Evolutionary conservation across 2,113 vertebrate genomes (phyloP).

Genomic region (Corythaixoides concolor): DNA sequence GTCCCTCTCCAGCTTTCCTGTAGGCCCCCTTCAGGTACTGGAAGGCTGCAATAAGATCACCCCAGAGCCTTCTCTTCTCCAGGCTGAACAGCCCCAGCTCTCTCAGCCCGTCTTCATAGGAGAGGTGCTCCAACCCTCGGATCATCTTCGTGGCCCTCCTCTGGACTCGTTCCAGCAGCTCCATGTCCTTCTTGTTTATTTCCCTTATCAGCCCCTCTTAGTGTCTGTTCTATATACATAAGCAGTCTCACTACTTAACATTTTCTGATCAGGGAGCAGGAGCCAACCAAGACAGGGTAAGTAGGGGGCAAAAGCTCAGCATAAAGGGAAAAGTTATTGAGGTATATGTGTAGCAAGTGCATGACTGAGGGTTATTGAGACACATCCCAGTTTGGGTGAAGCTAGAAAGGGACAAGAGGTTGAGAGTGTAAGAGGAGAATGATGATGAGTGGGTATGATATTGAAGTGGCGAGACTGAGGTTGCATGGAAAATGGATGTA

Average conservation of each 20-base stretch:
- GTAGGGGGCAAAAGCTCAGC: not conserved
- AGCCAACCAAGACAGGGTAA: not conserved
- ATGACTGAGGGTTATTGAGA: not conserved
- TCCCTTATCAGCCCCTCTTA: not conserved
- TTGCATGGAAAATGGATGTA: not conserved
- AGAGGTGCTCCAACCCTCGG: no score
- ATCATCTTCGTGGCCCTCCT: no score
- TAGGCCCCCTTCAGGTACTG: no score
- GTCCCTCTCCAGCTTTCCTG: no score
- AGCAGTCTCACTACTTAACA: not conserved
- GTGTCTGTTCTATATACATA: not conserved
- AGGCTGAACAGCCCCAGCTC: no score
- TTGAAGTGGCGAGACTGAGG: not conserved
- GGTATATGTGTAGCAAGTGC: not conserved
- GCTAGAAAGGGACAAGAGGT: not conserved
- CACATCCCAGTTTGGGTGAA: not conserved
- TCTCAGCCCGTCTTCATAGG: no score
- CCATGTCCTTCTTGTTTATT: no score
- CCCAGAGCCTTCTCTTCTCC: no score
- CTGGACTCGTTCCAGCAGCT: no score
- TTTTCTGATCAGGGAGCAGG: not conserved
- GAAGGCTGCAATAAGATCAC: no score
- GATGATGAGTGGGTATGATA: not conserved
- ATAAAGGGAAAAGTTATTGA: not conserved
- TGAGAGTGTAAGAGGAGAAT: not conserved